A percentile compares a stretch with the other conserved stretches of the same genome.
phyloP scores from a whole-genome alignment of 2,113 vertebrate species.

The Labeo catla region DNA sequence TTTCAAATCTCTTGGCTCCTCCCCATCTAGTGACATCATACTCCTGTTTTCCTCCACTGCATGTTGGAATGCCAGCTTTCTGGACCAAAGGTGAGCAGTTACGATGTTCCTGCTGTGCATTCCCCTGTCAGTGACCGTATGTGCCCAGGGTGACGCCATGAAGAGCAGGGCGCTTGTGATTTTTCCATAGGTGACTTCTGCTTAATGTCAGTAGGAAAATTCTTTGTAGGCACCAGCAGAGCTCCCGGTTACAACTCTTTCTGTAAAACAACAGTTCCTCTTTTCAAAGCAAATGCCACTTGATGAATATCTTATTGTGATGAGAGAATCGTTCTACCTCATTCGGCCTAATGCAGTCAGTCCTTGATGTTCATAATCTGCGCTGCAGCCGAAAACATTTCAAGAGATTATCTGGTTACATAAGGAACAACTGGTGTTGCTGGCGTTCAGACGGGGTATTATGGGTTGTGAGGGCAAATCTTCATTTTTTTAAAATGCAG shows the following conservation, averaged over 20 bases:
- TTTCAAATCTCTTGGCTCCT: slow-evolving; percentile 22
- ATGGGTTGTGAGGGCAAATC: slow-evolving; percentile 16
- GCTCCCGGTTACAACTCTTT: not conserved
- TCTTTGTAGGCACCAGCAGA: not conserved
- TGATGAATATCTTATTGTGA: slow-evolving; percentile 61
- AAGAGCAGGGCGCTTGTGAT: not conserved
- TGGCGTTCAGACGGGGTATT: slow-evolving; percentile 2
- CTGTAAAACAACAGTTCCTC: slow-evolving; percentile 9
- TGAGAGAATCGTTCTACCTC: slow-evolving; percentile 42
- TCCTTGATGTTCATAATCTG: slow-evolving; percentile 33
- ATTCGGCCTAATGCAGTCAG: slow-evolving; percentile 46
- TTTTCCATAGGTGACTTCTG: not conserved
- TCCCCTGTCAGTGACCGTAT: not conserved
- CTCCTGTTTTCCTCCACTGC: slow-evolving; percentile 93
- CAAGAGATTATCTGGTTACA: slow-evolving; percentile 49
- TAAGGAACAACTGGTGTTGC: slow-evolving; percentile 46
- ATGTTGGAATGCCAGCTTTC: slow-evolving; percentile 97
- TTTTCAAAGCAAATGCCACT: slow-evolving; percentile 43
- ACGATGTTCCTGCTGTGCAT: not conserved
- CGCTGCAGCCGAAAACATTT: slow-evolving; percentile 34
- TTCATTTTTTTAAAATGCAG: slow-evolving; percentile 14
- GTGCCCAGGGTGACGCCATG: not conserved
- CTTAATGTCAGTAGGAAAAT: slow-evolving; percentile 7
- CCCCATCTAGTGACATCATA: slow-evolving; percentile 83
- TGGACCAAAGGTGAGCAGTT: slow-evolving; percentile 91